phyloP scores from a whole-genome alignment of 2,888 invertebrate genomes.

The Plagodis pulveraria region DNA sequence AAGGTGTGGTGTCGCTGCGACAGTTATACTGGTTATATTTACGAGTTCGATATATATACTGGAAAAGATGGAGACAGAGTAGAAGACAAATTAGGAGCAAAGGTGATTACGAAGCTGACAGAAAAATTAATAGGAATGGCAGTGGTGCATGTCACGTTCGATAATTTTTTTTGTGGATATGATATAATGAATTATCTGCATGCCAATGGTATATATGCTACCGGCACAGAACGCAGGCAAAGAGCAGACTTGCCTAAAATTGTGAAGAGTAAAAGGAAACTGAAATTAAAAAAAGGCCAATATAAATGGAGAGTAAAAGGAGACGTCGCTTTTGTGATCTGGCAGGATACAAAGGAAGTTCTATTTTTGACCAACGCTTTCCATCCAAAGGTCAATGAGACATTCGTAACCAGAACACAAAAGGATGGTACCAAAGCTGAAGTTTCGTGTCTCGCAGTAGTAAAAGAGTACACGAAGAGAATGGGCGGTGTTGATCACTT shows the following conservation, averaged over 20 bases:
- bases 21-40: constrained; percentile 27
- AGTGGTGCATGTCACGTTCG: neutral
- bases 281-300: neutral
- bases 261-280: neutral
- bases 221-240: neutral
- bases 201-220: neutral
- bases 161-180: neutral
- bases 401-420: neutral
- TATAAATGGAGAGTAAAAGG: neutral
- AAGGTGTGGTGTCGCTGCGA: constrained; percentile 30
- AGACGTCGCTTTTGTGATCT: neutral
- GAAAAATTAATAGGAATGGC: neutral
- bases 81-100: neutral
- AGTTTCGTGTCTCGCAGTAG: constrained; percentile 25
- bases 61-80: neutral
- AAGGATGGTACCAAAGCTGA: neutral
- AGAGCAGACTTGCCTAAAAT: neutral
- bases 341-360: neutral
- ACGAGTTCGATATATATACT: constrained; percentile 5
- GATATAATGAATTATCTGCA: neutral
- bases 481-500: constrained; percentile 38
- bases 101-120: neutral
- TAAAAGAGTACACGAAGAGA: constrained; percentile 43
- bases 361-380: neutral
- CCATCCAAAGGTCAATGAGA: neutral